A percentile compares a stretch with the other conserved stretches of the same genome.
These are phyloP conservation scores for Orius insidiosus DNA, from an alignment of 1,140 invertebrate species.

Conservation along the genomic window DNA sequence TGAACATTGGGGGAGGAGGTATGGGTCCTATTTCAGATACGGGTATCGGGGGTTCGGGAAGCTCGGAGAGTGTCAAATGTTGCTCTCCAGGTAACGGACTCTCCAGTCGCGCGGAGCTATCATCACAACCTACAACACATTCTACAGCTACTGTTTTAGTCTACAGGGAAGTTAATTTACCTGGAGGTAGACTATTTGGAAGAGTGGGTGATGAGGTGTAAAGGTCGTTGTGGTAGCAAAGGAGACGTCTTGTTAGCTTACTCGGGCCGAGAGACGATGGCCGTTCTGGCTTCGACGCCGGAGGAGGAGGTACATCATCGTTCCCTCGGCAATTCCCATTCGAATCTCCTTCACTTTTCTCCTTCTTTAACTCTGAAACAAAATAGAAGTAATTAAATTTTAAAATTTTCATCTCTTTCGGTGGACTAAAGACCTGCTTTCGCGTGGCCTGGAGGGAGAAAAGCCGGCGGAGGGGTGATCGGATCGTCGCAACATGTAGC, in stretches of 20 bases:
- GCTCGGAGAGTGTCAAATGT: slow-evolving; percentile 54
- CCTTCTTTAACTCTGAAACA: slow-evolving; percentile 71
- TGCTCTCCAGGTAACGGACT: slow-evolving; percentile 11
- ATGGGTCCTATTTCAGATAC: slow-evolving; percentile 85
- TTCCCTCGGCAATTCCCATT: slow-evolving; percentile 23
- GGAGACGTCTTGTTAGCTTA: slow-evolving; percentile 46
- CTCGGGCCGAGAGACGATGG: slow-evolving; percentile 45
- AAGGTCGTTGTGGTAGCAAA: slow-evolving; percentile 55
- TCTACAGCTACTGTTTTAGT: not conserved
- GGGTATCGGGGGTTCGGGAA: slow-evolving; percentile 79
- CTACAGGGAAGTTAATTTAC: not conserved
- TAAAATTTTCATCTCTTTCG: not conserved
- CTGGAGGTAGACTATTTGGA: slow-evolving; percentile 9
- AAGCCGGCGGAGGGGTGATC: slow-evolving; percentile 47
- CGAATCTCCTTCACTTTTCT: slow-evolving; percentile 51
- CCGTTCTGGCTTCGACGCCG: slow-evolving; percentile 40
- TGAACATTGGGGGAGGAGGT: slow-evolving; percentile 89
- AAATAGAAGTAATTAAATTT: slow-evolving; percentile 21
- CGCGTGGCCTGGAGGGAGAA: slow-evolving; percentile 38
- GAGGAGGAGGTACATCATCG: slow-evolving; percentile 21
- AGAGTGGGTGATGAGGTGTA: slow-evolving; percentile 27
- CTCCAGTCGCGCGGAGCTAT: slow-evolving; percentile 12
- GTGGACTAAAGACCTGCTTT: slow-evolving; percentile 21
- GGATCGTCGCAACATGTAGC: slow-evolving; percentile 33
- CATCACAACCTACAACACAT: slow-evolving; percentile 9